A percentile compares a stretch with the other conserved stretches of the same genome.
phyloP scores from a whole-genome alignment of 2,797 vertebrate species.

The Anomalospiza imberbis region DNA sequence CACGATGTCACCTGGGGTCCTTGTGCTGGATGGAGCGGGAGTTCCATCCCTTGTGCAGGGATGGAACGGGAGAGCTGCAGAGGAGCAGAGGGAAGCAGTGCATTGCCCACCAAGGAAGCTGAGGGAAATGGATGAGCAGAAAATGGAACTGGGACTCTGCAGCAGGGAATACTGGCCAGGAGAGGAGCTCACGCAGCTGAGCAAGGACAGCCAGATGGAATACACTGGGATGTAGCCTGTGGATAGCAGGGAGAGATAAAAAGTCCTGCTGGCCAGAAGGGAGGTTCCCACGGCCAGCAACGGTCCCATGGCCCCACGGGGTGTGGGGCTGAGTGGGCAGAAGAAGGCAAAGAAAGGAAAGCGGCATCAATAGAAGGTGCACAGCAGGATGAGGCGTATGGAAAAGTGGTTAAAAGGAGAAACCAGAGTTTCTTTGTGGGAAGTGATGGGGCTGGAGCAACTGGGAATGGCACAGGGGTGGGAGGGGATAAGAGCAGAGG shows the following conservation, averaged over 20 bases:
- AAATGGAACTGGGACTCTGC: not conserved
- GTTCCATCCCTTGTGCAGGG: too few species aligned
- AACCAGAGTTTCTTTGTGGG: not conserved
- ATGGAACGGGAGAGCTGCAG: not conserved
- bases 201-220: not conserved
- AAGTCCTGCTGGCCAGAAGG: not conserved
- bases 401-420: not conserved
- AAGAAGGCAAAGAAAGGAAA: not conserved
- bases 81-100: not conserved
- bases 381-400: fast-evolving
- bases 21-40: not conserved
- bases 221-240: fast-evolving
- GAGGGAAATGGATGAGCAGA: not conserved
- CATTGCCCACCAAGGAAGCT: fast-evolving
- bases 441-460: not conserved
- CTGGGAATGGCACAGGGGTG: fast-evolving
- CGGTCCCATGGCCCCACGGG: too few species aligned
- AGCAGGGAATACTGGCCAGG: not conserved
- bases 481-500: not conserved
- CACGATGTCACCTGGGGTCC: fast-evolving
- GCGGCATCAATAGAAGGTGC: not conserved
- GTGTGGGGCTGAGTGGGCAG: not conserved
- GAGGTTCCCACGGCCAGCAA: not conserved
- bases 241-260: not conserved
- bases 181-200: fast-evolving